Evolutionary conservation across 2,888 invertebrate species (phyloP).

Genomic region (Tenthredo notha): DNA sequence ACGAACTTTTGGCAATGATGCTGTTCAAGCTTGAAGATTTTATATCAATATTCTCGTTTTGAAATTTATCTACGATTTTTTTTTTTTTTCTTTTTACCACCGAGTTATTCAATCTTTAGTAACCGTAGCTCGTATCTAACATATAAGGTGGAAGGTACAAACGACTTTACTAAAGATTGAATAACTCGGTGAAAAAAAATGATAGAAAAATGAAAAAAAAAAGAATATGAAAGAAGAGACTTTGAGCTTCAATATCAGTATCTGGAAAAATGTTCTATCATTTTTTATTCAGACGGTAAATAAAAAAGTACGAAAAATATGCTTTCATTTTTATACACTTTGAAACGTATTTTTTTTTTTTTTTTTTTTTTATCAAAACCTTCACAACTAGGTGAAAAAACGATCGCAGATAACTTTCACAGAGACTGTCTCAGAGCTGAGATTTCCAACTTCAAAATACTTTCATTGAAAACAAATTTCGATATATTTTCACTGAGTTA

Average conservation of each 20-base stretch:
- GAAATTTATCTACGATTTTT: neutral
- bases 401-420: neutral
- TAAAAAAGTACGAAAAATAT: neutral
- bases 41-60: neutral
- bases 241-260: neutral
- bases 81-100: too few species aligned
- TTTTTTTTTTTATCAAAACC: neutral
- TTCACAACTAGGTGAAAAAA: neutral
- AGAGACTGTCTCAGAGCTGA: neutral
- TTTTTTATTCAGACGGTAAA: neutral
- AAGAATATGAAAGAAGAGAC: neutral
- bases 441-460: too few species aligned
- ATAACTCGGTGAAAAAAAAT: neutral
- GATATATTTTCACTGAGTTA: too few species aligned
- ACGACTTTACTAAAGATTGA: neutral
- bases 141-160: neutral
- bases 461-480: too few species aligned
- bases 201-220: neutral
- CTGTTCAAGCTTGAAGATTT: neutral
- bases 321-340: neutral
- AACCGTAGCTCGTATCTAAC: neutral
- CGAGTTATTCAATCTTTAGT: neutral
- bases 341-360: too few species aligned
- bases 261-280: neutral
- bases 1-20: neutral